Percentiles rank a stretch among this genome's conserved stretches.
Evolutionary conservation across 2,888 invertebrate genomes (phyloP).

Genomic region (Calameuta filiformis): DNA sequence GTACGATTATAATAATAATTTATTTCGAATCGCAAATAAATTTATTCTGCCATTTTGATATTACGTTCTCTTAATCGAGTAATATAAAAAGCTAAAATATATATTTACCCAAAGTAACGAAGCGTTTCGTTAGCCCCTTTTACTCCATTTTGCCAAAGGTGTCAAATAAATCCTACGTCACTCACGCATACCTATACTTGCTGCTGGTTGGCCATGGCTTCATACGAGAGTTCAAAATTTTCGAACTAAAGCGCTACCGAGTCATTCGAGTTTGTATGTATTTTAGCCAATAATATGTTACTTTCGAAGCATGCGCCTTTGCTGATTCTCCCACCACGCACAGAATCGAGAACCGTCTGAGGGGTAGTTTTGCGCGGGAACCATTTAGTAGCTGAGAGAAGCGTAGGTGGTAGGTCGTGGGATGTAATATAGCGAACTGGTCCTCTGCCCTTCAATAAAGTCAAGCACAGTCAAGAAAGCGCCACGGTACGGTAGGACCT

Average conservation of each 20-base stretch:
- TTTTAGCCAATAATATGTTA: not conserved
- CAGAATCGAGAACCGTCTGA: not conserved
- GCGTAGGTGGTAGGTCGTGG: conserved; percentile 1
- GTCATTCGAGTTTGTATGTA: not conserved
- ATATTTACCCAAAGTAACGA: not conserved
- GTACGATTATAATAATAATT: not conserved
- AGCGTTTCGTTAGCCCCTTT: not conserved
- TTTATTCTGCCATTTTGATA: not conserved
- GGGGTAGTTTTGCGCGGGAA: conserved; percentile 9
- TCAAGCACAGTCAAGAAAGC: not conserved
- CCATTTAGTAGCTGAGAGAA: not conserved
- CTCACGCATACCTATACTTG: not conserved
- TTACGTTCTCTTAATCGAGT: not conserved
- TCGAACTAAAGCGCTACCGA: not conserved
- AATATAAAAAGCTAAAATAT: not conserved
- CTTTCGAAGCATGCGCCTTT: not conserved
- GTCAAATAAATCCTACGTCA: not conserved
- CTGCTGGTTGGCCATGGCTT: not conserved
- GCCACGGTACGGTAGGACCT: not conserved
- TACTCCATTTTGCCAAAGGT: not conserved
- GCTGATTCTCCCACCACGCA: not conserved
- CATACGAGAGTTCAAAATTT: not conserved
- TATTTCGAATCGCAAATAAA: not conserved
- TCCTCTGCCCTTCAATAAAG: not conserved
- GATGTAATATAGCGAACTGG: not conserved